phyloP scores from a whole-genome alignment of 2,797 vertebrate species.

The Austrolebias charrua region DNA sequence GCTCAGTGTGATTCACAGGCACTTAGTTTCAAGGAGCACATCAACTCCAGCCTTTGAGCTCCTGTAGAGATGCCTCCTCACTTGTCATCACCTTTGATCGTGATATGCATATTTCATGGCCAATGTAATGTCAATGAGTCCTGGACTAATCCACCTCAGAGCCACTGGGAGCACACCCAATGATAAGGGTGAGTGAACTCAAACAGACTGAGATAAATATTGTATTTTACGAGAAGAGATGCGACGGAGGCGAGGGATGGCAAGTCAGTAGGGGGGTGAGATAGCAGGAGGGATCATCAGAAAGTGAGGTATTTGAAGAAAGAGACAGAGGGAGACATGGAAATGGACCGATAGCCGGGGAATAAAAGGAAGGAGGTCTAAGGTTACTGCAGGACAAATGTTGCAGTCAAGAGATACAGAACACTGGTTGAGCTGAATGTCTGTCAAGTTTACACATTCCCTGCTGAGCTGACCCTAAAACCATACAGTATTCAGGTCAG shows the following conservation, averaged over 20 bases:
- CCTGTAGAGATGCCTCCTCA: conserved; percentile 63
- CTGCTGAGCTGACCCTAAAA: conserved; percentile 39
- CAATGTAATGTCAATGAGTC: conserved; percentile 79
- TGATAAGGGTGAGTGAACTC: conserved; percentile 76
- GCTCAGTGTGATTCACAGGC: conserved; percentile 10
- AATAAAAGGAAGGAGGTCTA: background rate
- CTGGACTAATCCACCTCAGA: conserved; percentile 73
- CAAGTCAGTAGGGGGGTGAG: conserved; percentile 45
- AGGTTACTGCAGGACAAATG: conserved; percentile 52
- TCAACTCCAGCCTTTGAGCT: conserved; percentile 54
- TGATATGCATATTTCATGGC: conserved; percentile 81
- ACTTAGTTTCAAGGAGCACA: conserved; percentile 52
- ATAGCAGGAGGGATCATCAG: conserved; percentile 34
- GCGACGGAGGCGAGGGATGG: conserved; percentile 39
- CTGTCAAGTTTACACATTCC: conserved; percentile 31
- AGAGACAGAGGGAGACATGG: conserved; percentile 19
- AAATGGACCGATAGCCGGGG: conserved; percentile 18
- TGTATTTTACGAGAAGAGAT: conserved; percentile 67
- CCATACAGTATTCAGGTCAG: conserved; percentile 43
- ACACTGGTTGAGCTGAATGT: conserved; percentile 30
- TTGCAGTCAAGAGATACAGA: conserved; percentile 32
- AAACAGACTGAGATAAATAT: conserved; percentile 77
- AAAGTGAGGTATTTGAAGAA: conserved; percentile 45
- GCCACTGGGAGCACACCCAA: conserved; percentile 66
- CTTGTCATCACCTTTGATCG: conserved; percentile 74